phyloP scores from a whole-genome alignment of 2,113 vertebrate species.

The Hypomesus transpacificus region DNA sequence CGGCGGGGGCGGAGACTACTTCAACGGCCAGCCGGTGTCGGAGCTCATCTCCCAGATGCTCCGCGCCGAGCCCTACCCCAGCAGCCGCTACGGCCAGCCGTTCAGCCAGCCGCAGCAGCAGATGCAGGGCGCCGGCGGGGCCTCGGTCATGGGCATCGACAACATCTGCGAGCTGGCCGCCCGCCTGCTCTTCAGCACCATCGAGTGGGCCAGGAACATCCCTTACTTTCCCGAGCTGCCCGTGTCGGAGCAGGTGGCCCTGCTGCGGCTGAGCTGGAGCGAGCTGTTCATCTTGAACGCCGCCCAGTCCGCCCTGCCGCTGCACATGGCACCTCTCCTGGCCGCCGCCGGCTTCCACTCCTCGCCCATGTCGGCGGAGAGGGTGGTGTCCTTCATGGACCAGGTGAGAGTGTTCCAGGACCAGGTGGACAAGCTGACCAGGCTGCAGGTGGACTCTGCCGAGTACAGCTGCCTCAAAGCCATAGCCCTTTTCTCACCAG shows the following conservation, averaged over 20 bases:
- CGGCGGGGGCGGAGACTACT: constrained; percentile 68
- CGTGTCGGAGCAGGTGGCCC: constrained; percentile 89
- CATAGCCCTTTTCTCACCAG: constrained; percentile 93
- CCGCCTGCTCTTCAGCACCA: constrained; percentile 93
- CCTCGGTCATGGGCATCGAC: constrained; percentile 87
- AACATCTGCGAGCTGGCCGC: constrained; percentile 97
- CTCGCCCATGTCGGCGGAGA: constrained; percentile 90
- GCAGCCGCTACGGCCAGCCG: constrained; percentile 79
- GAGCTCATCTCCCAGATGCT: constrained; percentile 93
- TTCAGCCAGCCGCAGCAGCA: constrained; percentile 78
- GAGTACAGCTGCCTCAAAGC: constrained; percentile 98
- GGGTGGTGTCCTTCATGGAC: constrained; percentile 97
- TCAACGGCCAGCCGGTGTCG: constrained; percentile 87
- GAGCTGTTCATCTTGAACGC: constrained; percentile 98
- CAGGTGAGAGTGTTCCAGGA: constrained; percentile 96
- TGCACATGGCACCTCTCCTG: constrained; percentile 91
- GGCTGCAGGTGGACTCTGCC: constrained; percentile 90
- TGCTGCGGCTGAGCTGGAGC: constrained; percentile 94
- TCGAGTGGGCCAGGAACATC: constrained; percentile 94
- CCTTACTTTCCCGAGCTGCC: constrained; percentile 92
- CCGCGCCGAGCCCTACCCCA: constrained; percentile 90
- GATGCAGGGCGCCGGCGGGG: constrained; percentile 66
- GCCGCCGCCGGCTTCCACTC: constrained; percentile 93
- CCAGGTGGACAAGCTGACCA: constrained; percentile 94
- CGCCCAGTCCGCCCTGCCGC: constrained; percentile 89